Evolutionary conservation across 2,113 vertebrate genomes (phyloP), one percentile per base, ranked within the genome.

Genomic region (Microcebus lehilahytsara): DNA sequence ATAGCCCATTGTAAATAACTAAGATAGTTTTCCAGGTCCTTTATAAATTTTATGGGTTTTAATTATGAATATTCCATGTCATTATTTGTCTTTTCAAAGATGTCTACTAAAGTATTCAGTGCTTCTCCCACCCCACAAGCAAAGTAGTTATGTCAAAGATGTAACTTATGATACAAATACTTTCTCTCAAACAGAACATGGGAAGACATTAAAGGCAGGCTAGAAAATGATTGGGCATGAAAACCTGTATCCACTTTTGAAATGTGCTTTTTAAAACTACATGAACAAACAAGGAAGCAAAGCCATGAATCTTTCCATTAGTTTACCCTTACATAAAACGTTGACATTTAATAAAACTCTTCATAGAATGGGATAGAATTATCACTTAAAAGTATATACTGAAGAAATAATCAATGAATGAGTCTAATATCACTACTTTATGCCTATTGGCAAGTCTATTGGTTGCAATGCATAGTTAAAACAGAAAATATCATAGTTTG

Each of bases 121-220:
- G 34, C 19, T 32, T 40, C 14, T 6, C 37, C 71, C 16, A 30
- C 60, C 19, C 6, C 56, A 49, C 25, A 67, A 49, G 14, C 37
- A 86, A 30, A 75, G 67, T 40, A 79, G 37, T 58, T 34, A 34
- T 51, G 17, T 49, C 27, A 49, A 46, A 77, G 27, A 34, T 23
- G 40, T 25, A 58, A 20, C 3, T 32, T 32, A n/a, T 1, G 2
- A 51, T n/a, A 2, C 12, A 2, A 4, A 20, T 60, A 53, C 32
- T 51, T 64, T 64, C 37, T 78, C 64, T 93, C 9, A 34, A 12
- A 9, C 9, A 74, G 42, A 94, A 79, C 8, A 60, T 32, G 32
- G 30, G 46, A 49, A 42, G 27, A n/a, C 22, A 67, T 2, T 34
- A 22, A 78, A 79, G 20, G 67, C 25, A 91, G 42, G 25, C 53